Conservation (phyloP, 1,140 invertebrate species). For the Chlorops oryzae region DNA sequence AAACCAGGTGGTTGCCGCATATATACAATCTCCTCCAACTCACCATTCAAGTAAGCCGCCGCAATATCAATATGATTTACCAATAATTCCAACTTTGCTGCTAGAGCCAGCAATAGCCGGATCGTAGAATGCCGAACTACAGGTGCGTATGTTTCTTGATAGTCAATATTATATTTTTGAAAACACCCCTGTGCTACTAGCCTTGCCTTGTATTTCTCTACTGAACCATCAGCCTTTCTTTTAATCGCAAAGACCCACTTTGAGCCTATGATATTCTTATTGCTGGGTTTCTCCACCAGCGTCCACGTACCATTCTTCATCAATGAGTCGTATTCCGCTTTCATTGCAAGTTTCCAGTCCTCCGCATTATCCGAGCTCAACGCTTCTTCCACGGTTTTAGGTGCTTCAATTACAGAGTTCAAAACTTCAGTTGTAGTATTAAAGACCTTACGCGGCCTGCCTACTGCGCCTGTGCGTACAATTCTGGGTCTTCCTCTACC, state of each 20-base stretch:
- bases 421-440: conserved; percentile 1
- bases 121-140: conserved; percentile 38
- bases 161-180: conserved; percentile 40
- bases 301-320: conserved; percentile 30
- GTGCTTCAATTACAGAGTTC: conserved; percentile 5
- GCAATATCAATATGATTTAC: conserved; percentile 43
- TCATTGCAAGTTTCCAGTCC: conserved; percentile 32
- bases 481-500: conserved; percentile 15
- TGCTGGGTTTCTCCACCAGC: conserved; percentile 21
- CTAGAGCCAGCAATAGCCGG: conserved; percentile 26
- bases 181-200: conserved; percentile 43
- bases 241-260: conserved; percentile 44
- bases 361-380: conserved; percentile 11
- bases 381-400: conserved; percentile 5
- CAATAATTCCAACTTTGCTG: conserved; percentile 30
- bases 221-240: conserved; percentile 18
- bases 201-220: conserved; percentile 42
- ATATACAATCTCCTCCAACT: conserved; percentile 47
- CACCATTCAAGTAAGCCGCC: conserved; percentile 48
- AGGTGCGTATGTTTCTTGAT: conserved; percentile 43
- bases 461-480: conserved; percentile 1
- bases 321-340: conserved; percentile 28
- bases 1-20: conserved; percentile 44
- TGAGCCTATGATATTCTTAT: conserved; percentile 22
- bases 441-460: conserved; percentile 10